phyloP scores from a whole-genome alignment of 2,113 vertebrate genomes.

The Heterotilapia buettikoferi region DNA sequence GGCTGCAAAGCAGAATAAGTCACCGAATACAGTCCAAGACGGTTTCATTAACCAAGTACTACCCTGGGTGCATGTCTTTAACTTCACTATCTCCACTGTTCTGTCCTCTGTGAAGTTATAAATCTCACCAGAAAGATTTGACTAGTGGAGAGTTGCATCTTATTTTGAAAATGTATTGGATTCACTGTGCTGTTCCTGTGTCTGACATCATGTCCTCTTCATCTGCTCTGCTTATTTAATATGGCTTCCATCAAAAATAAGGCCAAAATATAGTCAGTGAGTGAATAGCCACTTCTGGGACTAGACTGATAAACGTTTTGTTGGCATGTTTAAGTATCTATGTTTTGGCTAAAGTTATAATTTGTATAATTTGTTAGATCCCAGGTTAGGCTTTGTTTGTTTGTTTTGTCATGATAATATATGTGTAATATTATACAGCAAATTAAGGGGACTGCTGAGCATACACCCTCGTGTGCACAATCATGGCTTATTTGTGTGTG shows the following conservation, averaged over 20 bases:
- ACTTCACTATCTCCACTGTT: background rate
- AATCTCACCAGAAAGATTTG: background rate
- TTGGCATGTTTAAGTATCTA: background rate
- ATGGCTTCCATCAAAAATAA: background rate
- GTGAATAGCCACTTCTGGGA: background rate
- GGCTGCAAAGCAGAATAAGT: background rate
- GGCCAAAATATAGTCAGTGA: background rate
- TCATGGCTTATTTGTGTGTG: background rate
- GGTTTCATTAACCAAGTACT: background rate
- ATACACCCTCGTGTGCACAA: background rate
- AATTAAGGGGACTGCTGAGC: background rate
- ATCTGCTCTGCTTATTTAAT: background rate
- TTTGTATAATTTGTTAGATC: background rate
- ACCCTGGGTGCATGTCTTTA: background rate
- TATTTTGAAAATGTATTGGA: background rate
- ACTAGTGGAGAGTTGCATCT: background rate
- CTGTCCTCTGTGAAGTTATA: background rate
- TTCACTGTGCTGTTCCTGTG: background rate
- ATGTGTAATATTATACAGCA: background rate
- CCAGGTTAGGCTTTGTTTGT: background rate
- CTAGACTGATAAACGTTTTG: background rate
- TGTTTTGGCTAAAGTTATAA: background rate
- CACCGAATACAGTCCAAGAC: background rate
- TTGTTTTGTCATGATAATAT: background rate
- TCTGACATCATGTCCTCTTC: background rate